These are phyloP conservation scores for Panthera tigris DNA, from an alignment of 2,113 vertebrate species.

Conservation along the genomic window DNA sequence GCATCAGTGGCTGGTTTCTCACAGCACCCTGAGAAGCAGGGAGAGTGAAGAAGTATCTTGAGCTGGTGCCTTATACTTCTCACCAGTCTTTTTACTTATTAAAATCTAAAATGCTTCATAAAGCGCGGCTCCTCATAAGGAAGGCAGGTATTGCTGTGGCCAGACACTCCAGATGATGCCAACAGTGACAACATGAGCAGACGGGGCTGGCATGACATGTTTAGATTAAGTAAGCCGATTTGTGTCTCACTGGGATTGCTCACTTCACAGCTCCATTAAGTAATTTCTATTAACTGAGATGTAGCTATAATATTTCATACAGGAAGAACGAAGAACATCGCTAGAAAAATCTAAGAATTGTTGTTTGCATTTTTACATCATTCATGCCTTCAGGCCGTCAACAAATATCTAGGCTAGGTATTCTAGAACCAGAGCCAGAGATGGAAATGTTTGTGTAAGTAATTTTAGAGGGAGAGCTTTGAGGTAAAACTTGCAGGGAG, in stretches of 20 bases:
- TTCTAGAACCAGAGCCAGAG: neutral
- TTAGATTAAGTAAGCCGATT: neutral
- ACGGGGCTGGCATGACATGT: neutral
- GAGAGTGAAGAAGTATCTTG: neutral
- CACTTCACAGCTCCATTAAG: neutral
- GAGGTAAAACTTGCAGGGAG: neutral
- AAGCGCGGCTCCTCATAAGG: neutral
- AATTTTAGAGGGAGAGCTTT: slow-evolving; percentile 28
- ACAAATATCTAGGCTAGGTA: neutral
- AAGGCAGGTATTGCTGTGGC: neutral
- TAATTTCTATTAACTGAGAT: neutral
- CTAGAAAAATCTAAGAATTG: neutral
- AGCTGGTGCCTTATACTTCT: neutral
- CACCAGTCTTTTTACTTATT: neutral
- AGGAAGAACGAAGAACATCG: neutral
- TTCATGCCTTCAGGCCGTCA: neutral
- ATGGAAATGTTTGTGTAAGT: neutral
- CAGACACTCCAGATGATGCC: neutral
- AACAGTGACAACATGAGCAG: neutral
- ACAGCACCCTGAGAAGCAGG: neutral
- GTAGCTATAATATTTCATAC: neutral
- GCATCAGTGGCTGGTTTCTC: neutral
- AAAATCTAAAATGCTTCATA: neutral
- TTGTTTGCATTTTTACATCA: neutral
- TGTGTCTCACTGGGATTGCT: neutral